Evolutionary conservation across 2,113 vertebrate species (phyloP), one percentile per base, ranked within the genome.

Genomic region (Myrmophylax atrothorax): DNA sequence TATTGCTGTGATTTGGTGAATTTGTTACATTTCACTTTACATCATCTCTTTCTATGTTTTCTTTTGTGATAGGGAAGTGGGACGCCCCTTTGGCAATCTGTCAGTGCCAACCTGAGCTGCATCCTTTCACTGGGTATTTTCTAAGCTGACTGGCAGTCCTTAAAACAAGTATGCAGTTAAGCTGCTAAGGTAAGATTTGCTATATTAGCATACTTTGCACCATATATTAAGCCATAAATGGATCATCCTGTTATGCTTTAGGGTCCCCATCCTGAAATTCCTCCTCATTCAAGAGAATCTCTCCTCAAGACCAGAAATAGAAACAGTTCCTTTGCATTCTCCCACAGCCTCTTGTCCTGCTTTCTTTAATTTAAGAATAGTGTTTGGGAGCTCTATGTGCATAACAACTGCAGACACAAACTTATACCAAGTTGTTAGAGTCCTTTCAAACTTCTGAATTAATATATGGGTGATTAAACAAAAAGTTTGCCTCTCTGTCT

Each of bases 121-220:
- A 70, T 96, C 98, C 94, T 97, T 97, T 97, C 97, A 74, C 98
- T 97, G 98, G 96, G 97, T 96, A 94, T 98, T 98, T 98, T 98
- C 98, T 97, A 97, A 98, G 98, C 98, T 97, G 98, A 98, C 98
- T 98, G 97, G 97, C 97, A 96, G 98, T 98, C 98, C 98, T 98
- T 97, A 98, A 98, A 98, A 98, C 99, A 99, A 99, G 98, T 98
- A 99, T 99, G 99, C 99, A 98, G 99, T 98, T 98, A 98, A 98
- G 98, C 98, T 99, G 98, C 98, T 99, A 98, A 99, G 99, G 99
- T 99, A 99, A 98, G 98, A 94, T 95, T 87, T 76, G 80, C 78
- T 77, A 63, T 83, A 72, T 93, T 75, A 80, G 84, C 95, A 80
- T 95, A 85, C 94, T 96, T 90, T 79, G 50, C 66, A 72, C 89